Conservation (phyloP, 1,140 invertebrate genomes). For the Ruditapes philippinarum region DNA sequence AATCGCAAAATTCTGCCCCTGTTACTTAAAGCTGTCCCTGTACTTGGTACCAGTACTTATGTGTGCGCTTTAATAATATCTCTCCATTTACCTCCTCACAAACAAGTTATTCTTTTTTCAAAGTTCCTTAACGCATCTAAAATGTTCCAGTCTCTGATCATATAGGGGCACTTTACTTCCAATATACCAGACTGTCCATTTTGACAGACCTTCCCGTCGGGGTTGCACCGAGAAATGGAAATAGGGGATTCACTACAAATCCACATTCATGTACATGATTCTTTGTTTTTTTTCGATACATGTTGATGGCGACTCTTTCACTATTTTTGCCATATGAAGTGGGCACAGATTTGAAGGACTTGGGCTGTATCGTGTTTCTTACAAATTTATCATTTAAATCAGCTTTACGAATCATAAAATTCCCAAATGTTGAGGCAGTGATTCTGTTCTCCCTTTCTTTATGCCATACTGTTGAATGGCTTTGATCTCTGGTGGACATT, state of each 20-base stretch:
- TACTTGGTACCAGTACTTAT: too few relatives aligned
- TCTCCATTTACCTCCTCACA: too few relatives aligned
- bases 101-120: too few relatives aligned
- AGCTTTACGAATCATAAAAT: constrained; percentile 20
- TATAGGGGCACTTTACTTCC: constrained; percentile 1
- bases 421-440: constrained; percentile 58
- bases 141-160: neutral
- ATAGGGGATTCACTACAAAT: neutral
- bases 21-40: too few relatives aligned
- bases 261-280: constrained; percentile 14
- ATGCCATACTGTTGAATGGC: neutral
- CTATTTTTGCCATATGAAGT: constrained; percentile 63
- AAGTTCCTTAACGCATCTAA: neutral
- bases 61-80: too few relatives aligned
- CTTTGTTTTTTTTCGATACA: neutral
- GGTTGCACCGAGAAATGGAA: constrained; percentile 32
- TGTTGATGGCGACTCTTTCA: constrained; percentile 22
- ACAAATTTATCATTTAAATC: constrained; percentile 29
- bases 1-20: too few relatives aligned
- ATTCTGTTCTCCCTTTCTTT: constrained; percentile 21
- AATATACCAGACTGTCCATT: neutral
- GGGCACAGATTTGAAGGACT: neutral
- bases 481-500: constrained; percentile 6
- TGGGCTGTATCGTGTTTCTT: neutral
- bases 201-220: constrained; percentile 36